Percentiles rank a stretch among this genome's conserved stretches.
Evolutionary conservation across 1,140 invertebrate species (phyloP).

Genomic region (Adelges cooleyi): DNA sequence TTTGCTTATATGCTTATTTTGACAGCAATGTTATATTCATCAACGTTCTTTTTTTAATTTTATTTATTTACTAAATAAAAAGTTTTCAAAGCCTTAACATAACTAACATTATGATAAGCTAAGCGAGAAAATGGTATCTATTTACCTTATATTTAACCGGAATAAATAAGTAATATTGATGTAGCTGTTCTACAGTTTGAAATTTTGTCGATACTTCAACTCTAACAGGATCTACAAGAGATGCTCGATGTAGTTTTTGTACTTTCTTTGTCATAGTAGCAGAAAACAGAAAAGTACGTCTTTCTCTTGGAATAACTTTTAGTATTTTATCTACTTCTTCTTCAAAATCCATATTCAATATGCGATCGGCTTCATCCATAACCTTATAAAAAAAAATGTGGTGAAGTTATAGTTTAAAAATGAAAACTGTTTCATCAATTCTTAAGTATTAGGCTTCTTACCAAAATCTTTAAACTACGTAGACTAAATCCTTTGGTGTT

Average conservation of each 20-base stretch:
- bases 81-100: no score
- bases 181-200: slow-evolving; percentile 92
- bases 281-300: slow-evolving; percentile 82
- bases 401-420: no score
- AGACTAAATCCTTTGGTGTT: slow-evolving; percentile 91
- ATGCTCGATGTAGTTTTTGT: slow-evolving; percentile 89
- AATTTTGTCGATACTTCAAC: slow-evolving; percentile 95
- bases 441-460: slow-evolving; percentile 39
- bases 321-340: slow-evolving; percentile 93
- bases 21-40: no score
- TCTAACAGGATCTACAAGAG: slow-evolving; percentile 80
- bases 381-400: slow-evolving; percentile 45
- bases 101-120: no score
- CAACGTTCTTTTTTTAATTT: neutral
- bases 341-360: slow-evolving; percentile 94
- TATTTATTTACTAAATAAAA: neutral
- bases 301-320: slow-evolving; percentile 75
- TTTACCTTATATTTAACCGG: slow-evolving; percentile 86
- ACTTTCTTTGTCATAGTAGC: slow-evolving; percentile 99
- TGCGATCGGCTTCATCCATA: slow-evolving; percentile 93
- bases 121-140: slow-evolving; percentile 19
- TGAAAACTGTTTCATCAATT: neutral
- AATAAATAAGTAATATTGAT: slow-evolving; percentile 92
- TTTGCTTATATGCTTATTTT: no score
- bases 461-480: slow-evolving; percentile 75